Evolutionary conservation across 2,888 invertebrate species (phyloP).

Genomic region (Eretmocerus hayati): DNA sequence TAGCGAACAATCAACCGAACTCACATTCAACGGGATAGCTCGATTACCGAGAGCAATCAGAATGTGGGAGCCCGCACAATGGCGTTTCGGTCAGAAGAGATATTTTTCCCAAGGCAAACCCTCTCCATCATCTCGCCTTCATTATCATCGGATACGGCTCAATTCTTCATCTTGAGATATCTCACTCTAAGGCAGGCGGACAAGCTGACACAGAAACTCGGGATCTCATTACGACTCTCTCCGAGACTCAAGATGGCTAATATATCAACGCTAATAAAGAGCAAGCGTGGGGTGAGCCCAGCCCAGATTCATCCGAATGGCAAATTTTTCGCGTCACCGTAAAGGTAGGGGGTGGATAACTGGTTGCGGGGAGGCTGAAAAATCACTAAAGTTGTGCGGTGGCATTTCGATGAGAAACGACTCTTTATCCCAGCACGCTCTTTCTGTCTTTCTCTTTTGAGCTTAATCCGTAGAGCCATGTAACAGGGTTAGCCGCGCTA

Average conservation of each 20-base stretch:
- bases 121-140: too few relatives aligned
- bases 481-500: slow-evolving; percentile 43
- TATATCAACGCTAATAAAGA: slow-evolving; percentile 18
- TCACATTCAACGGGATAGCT: too few relatives aligned
- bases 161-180: too few relatives aligned
- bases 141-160: too few relatives aligned
- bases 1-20: too few relatives aligned
- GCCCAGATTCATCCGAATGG: slow-evolving; percentile 6
- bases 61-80: too few relatives aligned
- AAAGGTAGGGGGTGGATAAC: background rate
- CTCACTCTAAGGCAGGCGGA: background rate
- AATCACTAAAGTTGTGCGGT: slow-evolving; percentile 29
- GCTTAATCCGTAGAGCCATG: slow-evolving; percentile 38
- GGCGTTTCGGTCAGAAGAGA: too few relatives aligned
- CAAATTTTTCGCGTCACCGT: slow-evolving; percentile 14
- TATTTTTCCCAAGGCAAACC: too few relatives aligned
- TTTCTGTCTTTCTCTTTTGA: slow-evolving; percentile 26
- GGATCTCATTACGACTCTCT: too few relatives aligned
- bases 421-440: slow-evolving; percentile 12
- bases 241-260: slow-evolving; percentile 1
- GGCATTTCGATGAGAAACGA: slow-evolving; percentile 31
- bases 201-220: slow-evolving; percentile 1
- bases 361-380: slow-evolving; percentile 21
- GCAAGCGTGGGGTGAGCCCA: background rate
- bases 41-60: too few relatives aligned